A percentile compares a stretch with the other conserved stretches of the same genome.
phyloP scores from a whole-genome alignment of 2,888 invertebrate genomes.

The Leptopterna dolabrata region DNA sequence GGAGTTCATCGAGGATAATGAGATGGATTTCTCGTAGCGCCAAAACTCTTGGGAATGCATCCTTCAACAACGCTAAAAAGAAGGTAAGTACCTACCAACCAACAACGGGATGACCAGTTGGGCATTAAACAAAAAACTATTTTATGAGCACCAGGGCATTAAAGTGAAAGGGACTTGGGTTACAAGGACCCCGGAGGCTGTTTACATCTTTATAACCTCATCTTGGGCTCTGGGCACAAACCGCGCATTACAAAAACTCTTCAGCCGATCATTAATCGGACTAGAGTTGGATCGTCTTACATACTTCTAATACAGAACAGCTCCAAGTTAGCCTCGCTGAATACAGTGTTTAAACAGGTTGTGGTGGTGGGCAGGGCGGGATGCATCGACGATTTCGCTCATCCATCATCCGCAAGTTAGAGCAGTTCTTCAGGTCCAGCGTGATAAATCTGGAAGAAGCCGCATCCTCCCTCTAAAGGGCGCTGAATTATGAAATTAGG shows the following conservation, averaged over 20 bases:
- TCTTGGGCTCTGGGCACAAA: background rate
- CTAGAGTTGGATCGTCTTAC: background rate
- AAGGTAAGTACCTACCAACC: constrained; percentile 23
- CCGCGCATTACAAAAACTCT: background rate
- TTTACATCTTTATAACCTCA: constrained; percentile 26
- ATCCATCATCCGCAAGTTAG: constrained; percentile 24
- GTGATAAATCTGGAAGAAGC: background rate
- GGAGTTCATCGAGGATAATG: background rate
- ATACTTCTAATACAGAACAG: background rate
- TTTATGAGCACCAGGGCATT: background rate
- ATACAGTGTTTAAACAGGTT: constrained; percentile 1
- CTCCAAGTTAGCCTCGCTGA: background rate
- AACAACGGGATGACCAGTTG: background rate
- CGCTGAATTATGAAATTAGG: constrained; percentile 9
- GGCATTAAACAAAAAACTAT: constrained; percentile 5
- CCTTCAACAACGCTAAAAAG: background rate
- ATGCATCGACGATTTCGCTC: background rate
- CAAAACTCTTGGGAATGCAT: background rate
- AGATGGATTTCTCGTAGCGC: background rate
- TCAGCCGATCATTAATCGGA: constrained; percentile 14
- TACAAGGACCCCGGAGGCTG: constrained; percentile 8
- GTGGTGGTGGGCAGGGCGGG: background rate
- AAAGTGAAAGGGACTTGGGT: constrained; percentile 15
- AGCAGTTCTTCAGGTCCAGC: background rate
- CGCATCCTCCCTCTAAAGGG: background rate